Conservation (phyloP, 2,888 invertebrate species). For the Chorisops tibialis region DNA sequence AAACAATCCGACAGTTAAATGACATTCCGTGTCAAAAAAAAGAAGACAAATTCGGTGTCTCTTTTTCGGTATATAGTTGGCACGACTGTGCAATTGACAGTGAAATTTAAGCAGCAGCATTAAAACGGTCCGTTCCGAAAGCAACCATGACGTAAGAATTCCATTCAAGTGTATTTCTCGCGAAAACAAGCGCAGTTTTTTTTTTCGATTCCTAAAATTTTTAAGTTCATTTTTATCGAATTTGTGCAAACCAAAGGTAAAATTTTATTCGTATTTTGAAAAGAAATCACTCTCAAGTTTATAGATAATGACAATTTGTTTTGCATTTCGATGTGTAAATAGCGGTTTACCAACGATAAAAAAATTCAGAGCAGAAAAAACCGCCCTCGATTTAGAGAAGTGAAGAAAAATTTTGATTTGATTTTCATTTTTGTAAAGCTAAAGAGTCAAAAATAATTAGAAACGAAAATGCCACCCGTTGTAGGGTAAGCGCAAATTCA, state of each 20-base stretch:
- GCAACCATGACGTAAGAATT: slow-evolving; percentile 9
- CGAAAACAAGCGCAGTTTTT: slow-evolving; percentile 1
- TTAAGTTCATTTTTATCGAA: not conserved
- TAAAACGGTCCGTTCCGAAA: too few relatives aligned
- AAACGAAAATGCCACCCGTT: slow-evolving; percentile 32
- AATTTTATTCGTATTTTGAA: not conserved
- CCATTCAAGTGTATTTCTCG: not conserved
- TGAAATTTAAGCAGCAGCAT: not conserved
- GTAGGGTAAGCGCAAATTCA: slow-evolving; percentile 30
- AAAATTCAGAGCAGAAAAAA: not conserved
- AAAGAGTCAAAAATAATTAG: not conserved
- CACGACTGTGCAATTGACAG: not conserved
- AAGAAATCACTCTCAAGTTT: too few relatives aligned
- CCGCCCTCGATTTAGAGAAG: slow-evolving; percentile 1
- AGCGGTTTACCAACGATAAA: too few relatives aligned
- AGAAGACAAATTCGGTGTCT: slow-evolving; percentile 13
- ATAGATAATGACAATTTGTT: too few relatives aligned
- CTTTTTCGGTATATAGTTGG: not conserved
- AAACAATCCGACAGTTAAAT: too few relatives aligned
- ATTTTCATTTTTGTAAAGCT: slow-evolving; percentile 11
- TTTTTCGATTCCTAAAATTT: not conserved
- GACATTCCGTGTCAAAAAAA: slow-evolving; percentile 1
- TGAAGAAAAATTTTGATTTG: slow-evolving; percentile 2
- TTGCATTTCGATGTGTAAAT: too few relatives aligned
- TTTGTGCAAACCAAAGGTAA: slow-evolving; percentile 16